phyloP scores from a whole-genome alignment of 2,888 invertebrate species.

The Pseudoips prasinana region DNA sequence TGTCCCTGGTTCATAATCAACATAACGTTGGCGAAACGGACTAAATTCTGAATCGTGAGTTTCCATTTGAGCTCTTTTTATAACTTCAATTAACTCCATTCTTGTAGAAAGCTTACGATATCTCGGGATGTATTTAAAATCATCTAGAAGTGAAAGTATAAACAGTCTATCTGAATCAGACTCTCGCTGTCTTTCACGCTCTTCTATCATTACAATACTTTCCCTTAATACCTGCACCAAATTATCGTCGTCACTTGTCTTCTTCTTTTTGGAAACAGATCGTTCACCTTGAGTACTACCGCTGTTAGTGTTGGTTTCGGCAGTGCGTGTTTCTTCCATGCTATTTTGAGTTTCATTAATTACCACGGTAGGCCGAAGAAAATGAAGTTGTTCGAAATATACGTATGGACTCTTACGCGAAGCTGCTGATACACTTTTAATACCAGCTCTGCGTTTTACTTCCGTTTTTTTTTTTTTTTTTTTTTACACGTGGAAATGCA shows the following conservation, averaged over 20 bases:
- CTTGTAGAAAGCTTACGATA: slow-evolving; percentile 37
- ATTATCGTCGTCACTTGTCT: slow-evolving; percentile 34
- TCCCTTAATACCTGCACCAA: slow-evolving; percentile 34
- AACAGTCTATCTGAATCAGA: slow-evolving; percentile 33
- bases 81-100: slow-evolving; percentile 36
- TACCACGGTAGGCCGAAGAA: slow-evolving; percentile 33
- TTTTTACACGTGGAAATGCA: no score
- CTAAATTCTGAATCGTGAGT: slow-evolving; percentile 26
- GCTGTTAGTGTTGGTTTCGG: slow-evolving; percentile 24
- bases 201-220: slow-evolving; percentile 35
- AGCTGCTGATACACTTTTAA: slow-evolving; percentile 36
- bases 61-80: slow-evolving; percentile 35
- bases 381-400: slow-evolving; percentile 36
- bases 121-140: slow-evolving; percentile 33
- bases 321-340: slow-evolving; percentile 31
- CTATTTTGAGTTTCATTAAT: slow-evolving; percentile 32
- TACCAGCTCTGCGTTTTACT: slow-evolving; percentile 30
- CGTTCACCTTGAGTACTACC: slow-evolving; percentile 26
- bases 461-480: no score
- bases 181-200: slow-evolving; percentile 34
- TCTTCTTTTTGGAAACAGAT: slow-evolving; percentile 35
- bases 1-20: slow-evolving; percentile 33
- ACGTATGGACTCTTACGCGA: slow-evolving; percentile 19
- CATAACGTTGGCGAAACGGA: slow-evolving; percentile 32
- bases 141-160: slow-evolving; percentile 34